phyloP scores from a whole-genome alignment of 2,797 vertebrate species.

The Carapus acus region DNA sequence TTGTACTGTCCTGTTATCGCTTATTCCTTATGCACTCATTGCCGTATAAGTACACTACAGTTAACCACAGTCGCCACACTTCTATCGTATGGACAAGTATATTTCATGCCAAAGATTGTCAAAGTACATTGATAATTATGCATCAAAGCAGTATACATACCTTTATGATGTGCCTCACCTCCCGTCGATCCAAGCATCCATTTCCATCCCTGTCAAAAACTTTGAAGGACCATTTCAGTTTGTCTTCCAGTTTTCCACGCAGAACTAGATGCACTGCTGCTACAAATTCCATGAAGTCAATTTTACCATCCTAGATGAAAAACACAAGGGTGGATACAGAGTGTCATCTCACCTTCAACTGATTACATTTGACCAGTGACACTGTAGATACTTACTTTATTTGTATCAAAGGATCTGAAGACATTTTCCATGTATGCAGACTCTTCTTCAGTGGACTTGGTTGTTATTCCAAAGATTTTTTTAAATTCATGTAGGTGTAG shows the following conservation, averaged over 20 bases:
- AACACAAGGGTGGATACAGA: neutral
- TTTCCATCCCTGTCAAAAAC: slow-evolving; percentile 69
- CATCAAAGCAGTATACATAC: slow-evolving; percentile 31
- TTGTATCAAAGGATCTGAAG: slow-evolving; percentile 67
- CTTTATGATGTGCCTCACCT: slow-evolving; percentile 54
- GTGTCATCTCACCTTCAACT: neutral
- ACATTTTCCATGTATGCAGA: slow-evolving; percentile 61
- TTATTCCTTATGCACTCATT: too few species aligned
- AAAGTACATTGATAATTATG: too few species aligned
- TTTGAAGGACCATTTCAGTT: slow-evolving; percentile 73
- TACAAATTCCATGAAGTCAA: slow-evolving; percentile 71
- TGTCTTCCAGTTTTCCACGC: slow-evolving; percentile 67
- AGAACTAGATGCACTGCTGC: slow-evolving; percentile 66
- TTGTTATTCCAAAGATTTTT: slow-evolving; percentile 65
- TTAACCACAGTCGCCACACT: too few species aligned
- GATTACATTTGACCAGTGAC: neutral
- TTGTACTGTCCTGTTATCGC: too few species aligned
- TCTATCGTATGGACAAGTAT: too few species aligned
- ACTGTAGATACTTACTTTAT: slow-evolving; percentile 48
- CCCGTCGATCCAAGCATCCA: slow-evolving; percentile 59
- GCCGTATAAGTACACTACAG: too few species aligned
- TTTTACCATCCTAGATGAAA: slow-evolving; percentile 55
- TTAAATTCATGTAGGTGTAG: slow-evolving; percentile 71
- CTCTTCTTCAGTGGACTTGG: slow-evolving; percentile 55
- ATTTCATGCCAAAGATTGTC: too few species aligned